These are phyloP conservation scores for Sarcophaga subvicina DNA, from an alignment of 2,888 invertebrate species.

Conservation along the genomic window DNA sequence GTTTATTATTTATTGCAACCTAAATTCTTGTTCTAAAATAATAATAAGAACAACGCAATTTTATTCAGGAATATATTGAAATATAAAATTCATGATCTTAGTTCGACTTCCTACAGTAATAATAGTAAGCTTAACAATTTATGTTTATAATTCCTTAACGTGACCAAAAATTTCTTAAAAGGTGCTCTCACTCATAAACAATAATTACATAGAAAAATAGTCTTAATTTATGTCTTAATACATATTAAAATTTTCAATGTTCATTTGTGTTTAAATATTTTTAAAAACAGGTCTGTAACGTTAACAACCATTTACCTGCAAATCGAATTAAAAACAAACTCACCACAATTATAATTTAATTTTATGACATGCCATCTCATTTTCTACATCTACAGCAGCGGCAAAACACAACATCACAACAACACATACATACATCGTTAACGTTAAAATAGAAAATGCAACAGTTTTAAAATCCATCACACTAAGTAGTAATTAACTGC, in stretches of 20 bases:
- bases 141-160: too few relatives aligned
- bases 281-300: slow-evolving; percentile 28
- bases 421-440: slow-evolving; percentile 2
- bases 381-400: not conserved
- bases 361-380: slow-evolving; percentile 18
- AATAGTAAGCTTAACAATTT: too few relatives aligned
- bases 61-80: too few relatives aligned
- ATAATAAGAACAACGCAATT: too few relatives aligned
- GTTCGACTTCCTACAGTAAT: too few relatives aligned
- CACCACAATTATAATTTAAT: not conserved
- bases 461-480: slow-evolving; percentile 42
- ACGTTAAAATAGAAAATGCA: slow-evolving; percentile 20
- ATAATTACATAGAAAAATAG: too few relatives aligned
- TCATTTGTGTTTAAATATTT: not conserved
- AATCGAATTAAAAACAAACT: slow-evolving; percentile 16
- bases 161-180: too few relatives aligned
- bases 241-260: not conserved
- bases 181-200: too few relatives aligned
- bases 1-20: too few relatives aligned
- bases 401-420: not conserved
- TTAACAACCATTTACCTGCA: slow-evolving; percentile 37
- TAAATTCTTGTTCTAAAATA: too few relatives aligned
- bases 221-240: slow-evolving; percentile 26
- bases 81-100: too few relatives aligned
- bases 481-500: slow-evolving; percentile 46